phyloP scores from a whole-genome alignment of 2,888 invertebrate genomes.

The Spilosoma lubricipeda region DNA sequence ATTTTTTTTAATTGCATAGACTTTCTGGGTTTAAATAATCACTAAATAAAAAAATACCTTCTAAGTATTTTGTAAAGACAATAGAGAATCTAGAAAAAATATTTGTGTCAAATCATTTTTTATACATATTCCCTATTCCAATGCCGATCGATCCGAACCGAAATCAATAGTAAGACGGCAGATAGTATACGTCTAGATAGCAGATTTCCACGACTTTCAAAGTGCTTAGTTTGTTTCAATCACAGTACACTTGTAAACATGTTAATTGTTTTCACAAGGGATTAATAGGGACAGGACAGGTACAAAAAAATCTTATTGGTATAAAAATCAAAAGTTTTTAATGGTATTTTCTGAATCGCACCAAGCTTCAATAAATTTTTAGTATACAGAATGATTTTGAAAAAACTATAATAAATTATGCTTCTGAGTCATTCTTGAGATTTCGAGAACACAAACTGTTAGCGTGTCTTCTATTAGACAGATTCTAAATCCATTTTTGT shows the following conservation, averaged over 20 bases:
- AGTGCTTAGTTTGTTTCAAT: neutral
- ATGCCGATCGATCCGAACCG: too few relatives aligned
- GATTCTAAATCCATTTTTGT: constrained; percentile 79
- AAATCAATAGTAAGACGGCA: too few relatives aligned
- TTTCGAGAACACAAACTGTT: constrained; percentile 72
- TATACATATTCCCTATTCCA: too few relatives aligned
- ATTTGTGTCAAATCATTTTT: too few relatives aligned
- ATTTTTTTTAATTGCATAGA: too few relatives aligned
- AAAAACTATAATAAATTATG: constrained; percentile 78
- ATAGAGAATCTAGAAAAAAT: too few relatives aligned
- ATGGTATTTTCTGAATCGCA: constrained; percentile 87
- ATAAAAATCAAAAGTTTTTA: constrained; percentile 87
- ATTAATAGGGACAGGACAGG: constrained; percentile 32
- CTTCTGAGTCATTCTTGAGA: constrained; percentile 75
- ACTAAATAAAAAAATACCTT: too few relatives aligned
- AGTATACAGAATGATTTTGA: constrained; percentile 86
- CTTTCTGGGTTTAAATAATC: too few relatives aligned
- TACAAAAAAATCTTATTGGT: constrained; percentile 81
- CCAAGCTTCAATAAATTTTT: constrained; percentile 86
- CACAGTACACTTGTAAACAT: neutral
- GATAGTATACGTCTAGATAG: too few relatives aligned
- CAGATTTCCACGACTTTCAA: too few relatives aligned
- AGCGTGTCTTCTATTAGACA: constrained; percentile 71
- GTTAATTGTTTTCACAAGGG: neutral
- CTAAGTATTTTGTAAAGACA: too few relatives aligned